Evolutionary conservation across 92 coral and sea anemone species (phyloP).

Genomic region (Palythoa grandiflora): DNA sequence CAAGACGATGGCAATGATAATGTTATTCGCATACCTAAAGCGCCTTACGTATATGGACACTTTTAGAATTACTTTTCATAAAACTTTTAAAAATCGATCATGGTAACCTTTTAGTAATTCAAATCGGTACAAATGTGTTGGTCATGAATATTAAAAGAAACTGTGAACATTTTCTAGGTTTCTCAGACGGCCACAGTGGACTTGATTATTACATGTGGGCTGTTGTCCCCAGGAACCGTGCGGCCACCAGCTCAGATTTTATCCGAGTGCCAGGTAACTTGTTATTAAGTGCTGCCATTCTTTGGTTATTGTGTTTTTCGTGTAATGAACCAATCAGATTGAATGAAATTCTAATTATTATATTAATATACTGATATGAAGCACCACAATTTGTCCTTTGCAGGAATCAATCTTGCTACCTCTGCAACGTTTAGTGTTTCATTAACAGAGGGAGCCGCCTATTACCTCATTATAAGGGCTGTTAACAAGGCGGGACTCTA

Average conservation of each 20-base stretch:
- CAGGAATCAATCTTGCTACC: conserved; percentile 78
- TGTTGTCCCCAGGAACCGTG: conserved; percentile 30
- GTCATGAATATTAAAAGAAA: too few species aligned
- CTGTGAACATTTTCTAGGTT: conserved; percentile 9
- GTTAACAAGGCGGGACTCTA: conserved; percentile 78
- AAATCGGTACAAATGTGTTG: too few species aligned
- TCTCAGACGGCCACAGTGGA: conserved; percentile 43
- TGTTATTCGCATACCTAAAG: too few species aligned
- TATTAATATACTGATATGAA: background rate
- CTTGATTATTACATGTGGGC: conserved; percentile 50
- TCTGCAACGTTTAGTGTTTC: conserved; percentile 75
- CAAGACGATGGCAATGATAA: too few species aligned
- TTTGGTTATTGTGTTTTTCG: too few species aligned
- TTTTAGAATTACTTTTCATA: too few species aligned
- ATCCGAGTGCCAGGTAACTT: conserved; percentile 29
- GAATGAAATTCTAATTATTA: too few species aligned
- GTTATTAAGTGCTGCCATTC: too few species aligned
- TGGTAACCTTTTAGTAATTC: too few species aligned
- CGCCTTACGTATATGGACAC: too few species aligned
- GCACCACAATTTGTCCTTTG: conserved; percentile 49
- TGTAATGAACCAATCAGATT: too few species aligned
- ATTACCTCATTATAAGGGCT: conserved; percentile 81
- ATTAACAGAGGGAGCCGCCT: conserved; percentile 73
- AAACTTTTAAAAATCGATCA: too few species aligned
- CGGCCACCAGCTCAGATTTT: conserved; percentile 34